Conservation (phyloP, 2,797 vertebrate genomes). For the Austrolebias charrua region DNA sequence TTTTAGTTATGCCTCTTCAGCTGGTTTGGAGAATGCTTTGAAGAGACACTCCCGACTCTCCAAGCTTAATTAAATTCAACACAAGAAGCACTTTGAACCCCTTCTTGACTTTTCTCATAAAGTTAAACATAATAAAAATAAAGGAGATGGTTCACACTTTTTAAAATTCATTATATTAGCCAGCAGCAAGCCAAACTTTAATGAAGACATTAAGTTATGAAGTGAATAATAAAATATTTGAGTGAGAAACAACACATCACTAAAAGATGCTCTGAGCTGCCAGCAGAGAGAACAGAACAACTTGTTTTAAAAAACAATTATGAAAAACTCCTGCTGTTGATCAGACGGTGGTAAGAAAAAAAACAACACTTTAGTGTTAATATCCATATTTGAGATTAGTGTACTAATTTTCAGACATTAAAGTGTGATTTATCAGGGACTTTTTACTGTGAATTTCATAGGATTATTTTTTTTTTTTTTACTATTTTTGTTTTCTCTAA, state of each 20-base stretch:
- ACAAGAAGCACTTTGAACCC: conserved; percentile 1
- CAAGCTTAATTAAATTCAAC: conserved; percentile 7
- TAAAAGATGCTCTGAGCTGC: conserved; percentile 8
- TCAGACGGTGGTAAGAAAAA: conserved; percentile 45
- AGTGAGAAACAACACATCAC: background rate
- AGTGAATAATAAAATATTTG: conserved; percentile 32
- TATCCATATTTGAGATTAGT: too few relatives aligned
- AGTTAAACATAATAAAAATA: conserved; percentile 10
- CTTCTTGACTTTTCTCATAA: conserved; percentile 15
- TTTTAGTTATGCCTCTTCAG: background rate
- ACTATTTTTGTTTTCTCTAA: too few relatives aligned
- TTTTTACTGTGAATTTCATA: too few relatives aligned
- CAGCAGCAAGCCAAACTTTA: conserved; percentile 13
- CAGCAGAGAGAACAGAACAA: background rate
- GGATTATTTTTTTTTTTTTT: too few relatives aligned
- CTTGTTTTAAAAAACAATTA: conserved; percentile 7
- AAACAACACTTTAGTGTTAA: conserved; percentile 5
- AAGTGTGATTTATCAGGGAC: too few relatives aligned
- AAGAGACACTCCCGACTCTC: conserved; percentile 7
- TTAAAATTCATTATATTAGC: conserved; percentile 1
- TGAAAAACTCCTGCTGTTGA: conserved; percentile 42
- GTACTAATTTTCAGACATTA: background rate
- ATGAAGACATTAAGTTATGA: conserved; percentile 25
- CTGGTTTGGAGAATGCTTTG: background rate
- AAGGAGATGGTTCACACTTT: conserved; percentile 9